Conservation (phyloP, 2,888 invertebrate species). For the Rhopalosiphum nymphaeae region DNA sequence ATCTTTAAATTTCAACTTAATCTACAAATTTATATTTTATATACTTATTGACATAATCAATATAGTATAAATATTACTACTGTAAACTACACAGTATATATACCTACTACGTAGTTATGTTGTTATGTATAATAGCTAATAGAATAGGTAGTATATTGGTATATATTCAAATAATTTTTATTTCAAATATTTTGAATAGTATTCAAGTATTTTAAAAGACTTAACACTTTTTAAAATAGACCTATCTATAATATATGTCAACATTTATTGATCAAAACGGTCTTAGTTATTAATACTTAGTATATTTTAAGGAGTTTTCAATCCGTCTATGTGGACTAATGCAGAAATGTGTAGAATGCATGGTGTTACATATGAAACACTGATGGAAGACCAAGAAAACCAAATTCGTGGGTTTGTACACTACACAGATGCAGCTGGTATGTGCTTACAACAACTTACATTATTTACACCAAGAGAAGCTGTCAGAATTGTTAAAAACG, state of each 20-base stretch:
- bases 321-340: slow-evolving; percentile 82
- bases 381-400: slow-evolving; percentile 85
- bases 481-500: slow-evolving; percentile 84
- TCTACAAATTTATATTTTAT: neutral
- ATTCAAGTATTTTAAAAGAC: neutral
- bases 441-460: slow-evolving; percentile 70
- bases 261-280: neutral
- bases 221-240: neutral
- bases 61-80: no score
- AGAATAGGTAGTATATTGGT: no score
- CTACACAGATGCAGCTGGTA: slow-evolving; percentile 72
- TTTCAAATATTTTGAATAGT: neutral
- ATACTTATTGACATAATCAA: no score
- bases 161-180: no score
- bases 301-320: slow-evolving; percentile 76
- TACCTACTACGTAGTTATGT: no score
- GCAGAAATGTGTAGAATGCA: slow-evolving; percentile 85
- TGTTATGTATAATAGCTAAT: no score
- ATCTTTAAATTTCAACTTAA: neutral
- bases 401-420: slow-evolving; percentile 85
- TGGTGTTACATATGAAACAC: slow-evolving; percentile 81
- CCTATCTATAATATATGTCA: neutral
- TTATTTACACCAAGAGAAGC: slow-evolving; percentile 73
- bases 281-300: neutral
- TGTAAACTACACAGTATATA: no score